A percentile compares a stretch with the other conserved stretches of the same genome.
Evolutionary conservation across 2,113 vertebrate species (phyloP).

Genomic region (Meriones unguiculatus): DNA sequence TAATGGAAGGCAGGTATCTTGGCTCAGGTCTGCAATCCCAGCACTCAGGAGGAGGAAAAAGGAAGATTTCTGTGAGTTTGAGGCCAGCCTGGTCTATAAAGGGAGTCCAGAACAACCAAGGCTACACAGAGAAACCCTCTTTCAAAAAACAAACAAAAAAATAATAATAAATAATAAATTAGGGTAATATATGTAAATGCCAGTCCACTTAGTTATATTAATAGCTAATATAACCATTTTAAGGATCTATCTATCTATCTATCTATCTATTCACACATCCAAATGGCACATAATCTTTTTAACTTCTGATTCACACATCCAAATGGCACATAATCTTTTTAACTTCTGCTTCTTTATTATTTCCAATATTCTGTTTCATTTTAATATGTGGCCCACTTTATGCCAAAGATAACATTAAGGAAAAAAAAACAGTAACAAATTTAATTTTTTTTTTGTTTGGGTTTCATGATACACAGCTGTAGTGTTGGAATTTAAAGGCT

Average conservation of each 20-base stretch:
- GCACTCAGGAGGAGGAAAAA: background rate
- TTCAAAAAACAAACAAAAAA: too few relatives aligned
- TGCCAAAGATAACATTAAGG: slow-evolving; percentile 1
- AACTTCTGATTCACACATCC: background rate
- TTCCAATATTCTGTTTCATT: slow-evolving; percentile 43
- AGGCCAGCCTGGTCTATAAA: too few relatives aligned
- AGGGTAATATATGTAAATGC: background rate
- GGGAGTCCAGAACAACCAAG: too few relatives aligned
- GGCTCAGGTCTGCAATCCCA: background rate
- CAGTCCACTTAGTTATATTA: background rate
- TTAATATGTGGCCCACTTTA: slow-evolving; percentile 33
- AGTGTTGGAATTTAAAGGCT: background rate
- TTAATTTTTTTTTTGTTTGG: background rate
- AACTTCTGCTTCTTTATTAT: slow-evolving; percentile 27
- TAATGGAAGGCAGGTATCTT: background rate
- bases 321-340: background rate
- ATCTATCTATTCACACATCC: background rate
- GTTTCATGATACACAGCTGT: background rate
- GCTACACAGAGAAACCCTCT: too few relatives aligned
- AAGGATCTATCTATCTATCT: background rate
- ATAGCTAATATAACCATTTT: background rate
- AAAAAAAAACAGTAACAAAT: background rate
- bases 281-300: background rate
- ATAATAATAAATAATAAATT: too few relatives aligned
- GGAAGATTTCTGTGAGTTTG: too few relatives aligned